Evolutionary conservation across 1,140 invertebrate species (phyloP).

Genomic region (Brevipalpus yothersi): DNA sequence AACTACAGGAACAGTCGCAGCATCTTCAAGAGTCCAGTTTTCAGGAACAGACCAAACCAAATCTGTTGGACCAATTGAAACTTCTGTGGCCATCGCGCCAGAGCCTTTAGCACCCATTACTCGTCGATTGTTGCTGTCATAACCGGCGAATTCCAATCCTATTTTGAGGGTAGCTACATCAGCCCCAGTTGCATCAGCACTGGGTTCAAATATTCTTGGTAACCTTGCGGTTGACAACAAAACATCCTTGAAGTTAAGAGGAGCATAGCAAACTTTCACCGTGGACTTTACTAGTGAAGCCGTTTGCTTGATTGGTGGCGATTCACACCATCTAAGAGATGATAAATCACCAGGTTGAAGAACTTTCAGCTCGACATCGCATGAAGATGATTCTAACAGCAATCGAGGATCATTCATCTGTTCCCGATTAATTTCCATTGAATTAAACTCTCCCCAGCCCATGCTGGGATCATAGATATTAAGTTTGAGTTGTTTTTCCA

Average conservation of each 20-base stretch:
- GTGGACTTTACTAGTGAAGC: no score
- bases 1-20: conserved; percentile 79
- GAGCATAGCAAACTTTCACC: neutral
- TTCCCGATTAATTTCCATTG: neutral
- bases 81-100: conserved; percentile 65
- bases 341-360: conserved; percentile 4
- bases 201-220: no score
- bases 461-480: neutral
- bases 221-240: conserved; percentile 19
- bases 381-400: neutral
- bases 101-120: conserved; percentile 86
- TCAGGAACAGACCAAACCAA: conserved; percentile 33
- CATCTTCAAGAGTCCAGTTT: conserved; percentile 66
- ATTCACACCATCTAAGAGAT: conserved; percentile 2
- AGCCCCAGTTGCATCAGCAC: no score
- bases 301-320: no score
- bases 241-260: conserved; percentile 3
- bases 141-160: conserved; percentile 76
- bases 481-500: no score
- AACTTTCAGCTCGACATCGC: no score
- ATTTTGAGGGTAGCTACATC: no score
- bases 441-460: neutral
- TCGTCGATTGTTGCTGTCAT: conserved; percentile 44
- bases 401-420: neutral
- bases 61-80: conserved; percentile 21